Evolutionary conservation across 2,888 invertebrate species (phyloP).

Genomic region (Cantharis lateralis): DNA sequence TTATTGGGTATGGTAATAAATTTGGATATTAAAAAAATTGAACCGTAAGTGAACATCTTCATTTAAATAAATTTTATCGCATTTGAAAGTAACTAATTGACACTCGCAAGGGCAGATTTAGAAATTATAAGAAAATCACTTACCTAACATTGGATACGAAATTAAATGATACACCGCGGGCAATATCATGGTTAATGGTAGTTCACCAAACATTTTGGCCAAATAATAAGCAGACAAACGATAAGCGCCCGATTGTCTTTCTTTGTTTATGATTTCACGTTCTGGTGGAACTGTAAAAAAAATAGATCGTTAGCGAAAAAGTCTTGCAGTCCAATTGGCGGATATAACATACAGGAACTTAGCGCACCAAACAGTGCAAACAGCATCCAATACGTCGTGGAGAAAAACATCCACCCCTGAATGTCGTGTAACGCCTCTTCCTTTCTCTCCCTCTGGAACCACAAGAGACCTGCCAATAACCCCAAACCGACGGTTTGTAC

Average conservation of each 20-base stretch:
- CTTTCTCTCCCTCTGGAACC: conserved; percentile 77
- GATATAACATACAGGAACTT: conserved; percentile 70
- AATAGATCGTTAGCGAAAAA: conserved; percentile 8
- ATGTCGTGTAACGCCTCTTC: conserved; percentile 78
- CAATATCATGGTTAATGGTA: conserved; percentile 74
- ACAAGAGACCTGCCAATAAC: conserved; percentile 73
- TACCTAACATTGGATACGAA: conserved; percentile 75
- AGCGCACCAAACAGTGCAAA: conserved; percentile 79
- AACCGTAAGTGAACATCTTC: neutral
- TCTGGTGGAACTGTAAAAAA: conserved; percentile 72
- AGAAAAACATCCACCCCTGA: conserved; percentile 85
- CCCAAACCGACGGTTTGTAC: conserved; percentile 75
- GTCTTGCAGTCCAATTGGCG: neutral
- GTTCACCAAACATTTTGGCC: conserved; percentile 81
- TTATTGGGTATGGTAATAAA: neutral
- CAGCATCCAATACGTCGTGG: conserved; percentile 82
- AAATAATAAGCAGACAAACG: conserved; percentile 79
- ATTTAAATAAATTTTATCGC: neutral
- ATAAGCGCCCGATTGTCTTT: conserved; percentile 77
- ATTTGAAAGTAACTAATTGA: neutral
- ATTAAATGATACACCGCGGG: conserved; percentile 78
- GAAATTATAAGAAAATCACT: neutral
- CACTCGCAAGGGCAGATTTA: neutral
- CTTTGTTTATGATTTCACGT: conserved; percentile 79
- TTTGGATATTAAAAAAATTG: neutral